A percentile compares a stretch with the other conserved stretches of the same genome.
phyloP scores from a whole-genome alignment of 2,797 vertebrate species.

The Tolypeutes matacus region DNA sequence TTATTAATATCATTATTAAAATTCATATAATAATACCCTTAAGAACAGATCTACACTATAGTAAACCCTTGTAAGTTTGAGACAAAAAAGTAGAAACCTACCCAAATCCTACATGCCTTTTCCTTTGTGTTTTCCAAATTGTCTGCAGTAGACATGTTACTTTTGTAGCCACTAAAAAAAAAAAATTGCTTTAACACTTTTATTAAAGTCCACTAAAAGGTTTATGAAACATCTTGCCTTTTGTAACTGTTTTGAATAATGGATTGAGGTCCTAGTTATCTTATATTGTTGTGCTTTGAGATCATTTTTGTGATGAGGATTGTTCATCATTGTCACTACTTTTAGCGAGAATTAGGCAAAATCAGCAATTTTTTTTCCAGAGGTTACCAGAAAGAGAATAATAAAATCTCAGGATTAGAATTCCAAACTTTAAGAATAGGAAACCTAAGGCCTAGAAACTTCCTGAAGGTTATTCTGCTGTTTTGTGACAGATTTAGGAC shows the following conservation, averaged over 20 bases:
- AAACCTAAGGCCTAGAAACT: neutral
- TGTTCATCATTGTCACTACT: neutral
- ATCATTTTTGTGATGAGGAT: neutral
- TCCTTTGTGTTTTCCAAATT: conserved; percentile 29
- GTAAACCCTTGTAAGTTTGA: neutral
- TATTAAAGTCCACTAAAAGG: neutral
- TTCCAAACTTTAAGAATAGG: neutral
- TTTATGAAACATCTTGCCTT: neutral
- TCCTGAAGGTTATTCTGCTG: neutral
- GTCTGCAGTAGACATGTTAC: neutral
- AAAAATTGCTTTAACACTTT: conserved; percentile 1
- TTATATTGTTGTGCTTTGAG: conserved; percentile 28
- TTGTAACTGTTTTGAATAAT: neutral
- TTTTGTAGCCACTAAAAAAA: neutral
- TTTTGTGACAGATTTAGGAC: neutral
- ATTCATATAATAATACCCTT: neutral
- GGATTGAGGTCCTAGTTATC: neutral
- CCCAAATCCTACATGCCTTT: neutral
- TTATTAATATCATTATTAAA: neutral
- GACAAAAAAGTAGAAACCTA: neutral
- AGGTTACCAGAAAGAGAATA: neutral
- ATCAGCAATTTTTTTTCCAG: neutral
- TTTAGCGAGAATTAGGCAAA: conserved; percentile 27
- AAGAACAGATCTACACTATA: neutral
- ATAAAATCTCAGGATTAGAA: neutral